Base-by-base conservation (phyloP, 2,888 invertebrate genomes). In the Orchesella flavescens region DNA sequence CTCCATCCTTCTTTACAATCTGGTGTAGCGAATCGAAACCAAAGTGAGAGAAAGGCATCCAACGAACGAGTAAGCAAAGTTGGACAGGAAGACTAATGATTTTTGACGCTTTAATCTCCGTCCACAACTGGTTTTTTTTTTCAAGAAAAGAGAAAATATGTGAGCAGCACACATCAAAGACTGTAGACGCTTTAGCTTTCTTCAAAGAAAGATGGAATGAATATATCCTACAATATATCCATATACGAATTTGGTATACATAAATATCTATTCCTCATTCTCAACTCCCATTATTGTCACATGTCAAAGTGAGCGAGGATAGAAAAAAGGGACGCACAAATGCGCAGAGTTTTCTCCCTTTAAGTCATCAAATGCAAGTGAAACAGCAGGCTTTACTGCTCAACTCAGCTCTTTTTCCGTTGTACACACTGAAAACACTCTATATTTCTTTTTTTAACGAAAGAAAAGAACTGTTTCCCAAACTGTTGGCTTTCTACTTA, bases 41-140 rank as follows among this genome's bases (percentile, higher is more conserved):
- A 53, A 17, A n/a, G 53, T n/a, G 34, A 66, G 24, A 66, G 43
- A 24, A 43, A 66, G 34, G 17, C 63, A 63, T n/a, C 15, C 10
- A 43, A 15, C 66, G 15, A 34, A 23, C 12, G 44, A n/a, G 71
- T 69, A 69, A 79, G 79, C 72, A 68, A 77, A 69, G 61, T 85
- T 85, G 83, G 85, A 85, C 85, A 85, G 85, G 80, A 87, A 87
- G 86, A 87, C 87, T 87, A 87, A 87, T 87, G 87, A 85, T 85
- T 86, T 85, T 83, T 87, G 87, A 87, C 86, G 84, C 77, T 87
- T 85, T 87, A 87, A 87, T 87, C 84, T 85, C 69, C 72, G 49
- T 71, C 79, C 24, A 65, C 65, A 65, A 65, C 65, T 65, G 65
- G 24, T 77, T 61, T 55, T 34, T 77, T 61, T 55, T 34, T 34